Evolutionary conservation across 2,113 vertebrate genomes (phyloP).

Genomic region (Axis porcinus): DNA sequence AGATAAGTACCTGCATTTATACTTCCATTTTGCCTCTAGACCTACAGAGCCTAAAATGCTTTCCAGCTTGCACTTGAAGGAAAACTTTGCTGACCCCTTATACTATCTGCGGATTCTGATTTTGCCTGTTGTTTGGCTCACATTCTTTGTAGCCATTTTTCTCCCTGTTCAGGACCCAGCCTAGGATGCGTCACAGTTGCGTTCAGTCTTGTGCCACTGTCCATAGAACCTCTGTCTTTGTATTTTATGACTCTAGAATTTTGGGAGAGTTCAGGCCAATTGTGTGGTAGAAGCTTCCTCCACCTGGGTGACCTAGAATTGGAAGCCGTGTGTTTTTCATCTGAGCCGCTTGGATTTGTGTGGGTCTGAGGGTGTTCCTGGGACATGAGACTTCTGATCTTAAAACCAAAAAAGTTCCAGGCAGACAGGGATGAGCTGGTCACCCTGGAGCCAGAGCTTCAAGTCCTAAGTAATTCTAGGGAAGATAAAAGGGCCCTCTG

Average conservation of each 20-base stretch:
- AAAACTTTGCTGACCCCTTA: not conserved
- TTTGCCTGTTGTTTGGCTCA: not conserved
- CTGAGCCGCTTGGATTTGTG: not conserved
- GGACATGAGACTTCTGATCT: not conserved
- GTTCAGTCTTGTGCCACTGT: not conserved
- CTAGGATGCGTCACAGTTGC: rapidly evolving
- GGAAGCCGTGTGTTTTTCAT: not conserved
- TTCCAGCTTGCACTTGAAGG: not conserved
- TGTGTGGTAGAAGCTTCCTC: not conserved
- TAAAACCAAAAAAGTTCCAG: not conserved
- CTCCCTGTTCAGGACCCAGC: not conserved
- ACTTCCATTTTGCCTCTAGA: not conserved
- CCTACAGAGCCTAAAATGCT: not conserved
- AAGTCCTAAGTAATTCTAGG: too few species aligned
- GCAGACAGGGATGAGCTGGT: not conserved
- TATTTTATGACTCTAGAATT: not conserved
- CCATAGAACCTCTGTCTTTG: not conserved
- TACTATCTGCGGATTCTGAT: not conserved
- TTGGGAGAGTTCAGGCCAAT: not conserved
- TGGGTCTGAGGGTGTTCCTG: not conserved
- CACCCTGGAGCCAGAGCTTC: not conserved
- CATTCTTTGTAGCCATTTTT: not conserved
- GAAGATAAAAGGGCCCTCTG: not conserved
- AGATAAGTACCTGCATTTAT: not conserved
- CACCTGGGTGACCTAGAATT: not conserved